Percentiles rank a stretch among this genome's conserved stretches.
These are phyloP conservation scores for Pammene aurita DNA, from an alignment of 2,888 invertebrate species.

Conservation along the genomic window DNA sequence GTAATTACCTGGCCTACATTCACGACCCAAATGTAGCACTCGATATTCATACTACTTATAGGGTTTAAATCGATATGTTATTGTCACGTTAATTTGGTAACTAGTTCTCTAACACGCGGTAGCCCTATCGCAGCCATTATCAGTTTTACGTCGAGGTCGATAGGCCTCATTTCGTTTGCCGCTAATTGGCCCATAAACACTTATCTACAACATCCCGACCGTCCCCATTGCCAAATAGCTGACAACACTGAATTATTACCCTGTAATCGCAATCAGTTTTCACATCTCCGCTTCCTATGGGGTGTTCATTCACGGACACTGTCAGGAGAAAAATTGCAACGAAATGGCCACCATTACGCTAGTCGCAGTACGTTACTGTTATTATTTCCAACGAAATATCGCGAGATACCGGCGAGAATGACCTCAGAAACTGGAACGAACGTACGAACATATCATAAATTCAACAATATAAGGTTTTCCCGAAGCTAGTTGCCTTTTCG, in stretches of 20 bases:
- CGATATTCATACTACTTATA: neutral
- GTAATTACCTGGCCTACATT: conserved; percentile 17
- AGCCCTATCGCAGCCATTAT: conserved; percentile 61
- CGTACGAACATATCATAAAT: conserved; percentile 75
- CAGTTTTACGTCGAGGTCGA: conserved; percentile 62
- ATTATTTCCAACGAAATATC: conserved; percentile 71
- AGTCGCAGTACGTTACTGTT: conserved; percentile 56
- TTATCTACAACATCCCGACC: conserved; percentile 69
- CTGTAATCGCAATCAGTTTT: conserved; percentile 57
- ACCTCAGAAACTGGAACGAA: conserved; percentile 69
- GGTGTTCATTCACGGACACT: conserved; percentile 52
- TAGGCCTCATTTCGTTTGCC: conserved; percentile 67
- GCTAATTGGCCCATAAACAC: conserved; percentile 75
- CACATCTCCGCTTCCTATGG: conserved; percentile 46
- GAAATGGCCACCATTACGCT: conserved; percentile 57
- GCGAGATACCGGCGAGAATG: conserved; percentile 67
- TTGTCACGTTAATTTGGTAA: conserved; percentile 42
- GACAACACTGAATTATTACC: conserved; percentile 58
- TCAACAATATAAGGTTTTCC: conserved; percentile 76
- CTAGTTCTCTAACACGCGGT: conserved; percentile 50
- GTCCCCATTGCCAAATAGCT: conserved; percentile 65
- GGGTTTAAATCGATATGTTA: conserved; percentile 26
- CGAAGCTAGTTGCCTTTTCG: conserved; percentile 78
- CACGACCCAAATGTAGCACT: conserved; percentile 6
- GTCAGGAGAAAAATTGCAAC: conserved; percentile 53